Evolutionary conservation across 37 sponge, comb jelly and placozoan genomes (phyloP), one percentile per base, ranked within the genome.

Genomic region (Tethya wilhelma): DNA sequence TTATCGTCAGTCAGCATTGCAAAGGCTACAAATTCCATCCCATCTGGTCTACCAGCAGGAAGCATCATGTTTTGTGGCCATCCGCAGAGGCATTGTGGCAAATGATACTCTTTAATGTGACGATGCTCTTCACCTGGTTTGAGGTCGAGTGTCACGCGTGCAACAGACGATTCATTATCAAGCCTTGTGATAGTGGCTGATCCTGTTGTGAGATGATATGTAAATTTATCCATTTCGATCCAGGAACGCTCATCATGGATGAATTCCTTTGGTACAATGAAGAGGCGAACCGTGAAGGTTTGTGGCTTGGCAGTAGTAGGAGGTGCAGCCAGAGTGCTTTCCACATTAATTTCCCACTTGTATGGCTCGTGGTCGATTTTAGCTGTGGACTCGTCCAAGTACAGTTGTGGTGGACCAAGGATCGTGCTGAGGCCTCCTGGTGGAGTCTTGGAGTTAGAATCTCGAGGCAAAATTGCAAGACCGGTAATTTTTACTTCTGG

Each of bases 171-270:
- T 34, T 29, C 36, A 20, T 19, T 64, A 34, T 64, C 66, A 3
- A 33, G 2, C 66, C 66, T 28, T 4, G 36, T 32, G 66, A 64
- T 64, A 2, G 66, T 64, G 2, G 26, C 34, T 7, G 26, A 4
- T 4, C 1, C 36, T 34, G 26, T 31, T 3, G 66, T 32, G 53
- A 73, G 74, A 1, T 26, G 12, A 25, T 29, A 45, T 53, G 56
- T 45, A 33, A 73, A 73, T 49, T 73, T 73, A 53, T 73, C 74
- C 74, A 73, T 73, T 38, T 73, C 74, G 29, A 73, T 73, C 74
- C 74, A 73, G 11, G 14, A 3, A 4, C 74, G 53, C 53, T 49
- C 14, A 49, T 49, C 53, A 19, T 49, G 53, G 14, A 49, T 49
- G 9, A 49, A 14, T 14, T 49, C 53, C 53, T 49, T 14, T 49